phyloP scores from a whole-genome alignment of 2,113 vertebrate species.

The Picathartes gymnocephalus region DNA sequence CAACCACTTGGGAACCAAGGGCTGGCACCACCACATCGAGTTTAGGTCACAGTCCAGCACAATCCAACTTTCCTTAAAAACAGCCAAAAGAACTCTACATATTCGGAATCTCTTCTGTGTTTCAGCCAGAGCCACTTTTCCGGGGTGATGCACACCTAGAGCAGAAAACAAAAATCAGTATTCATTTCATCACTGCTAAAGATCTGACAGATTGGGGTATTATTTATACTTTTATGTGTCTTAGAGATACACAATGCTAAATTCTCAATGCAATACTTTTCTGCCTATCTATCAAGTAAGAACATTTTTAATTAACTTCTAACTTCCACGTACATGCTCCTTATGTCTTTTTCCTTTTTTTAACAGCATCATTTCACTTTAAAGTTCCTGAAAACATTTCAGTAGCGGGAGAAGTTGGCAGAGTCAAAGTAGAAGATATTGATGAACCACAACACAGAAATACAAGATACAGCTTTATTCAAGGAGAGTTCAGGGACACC shows the following conservation, averaged over 20 bases:
- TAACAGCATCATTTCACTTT: conserved; percentile 76
- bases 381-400: conserved; percentile 80
- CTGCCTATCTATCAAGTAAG: not conserved
- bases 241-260: not conserved
- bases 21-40: rapidly evolving
- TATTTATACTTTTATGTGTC: not conserved
- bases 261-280: not conserved
- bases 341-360: not conserved
- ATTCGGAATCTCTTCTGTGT: not conserved
- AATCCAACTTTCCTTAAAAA: not conserved
- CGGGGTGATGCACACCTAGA: not conserved
- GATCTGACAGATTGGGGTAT: not conserved
- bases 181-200: not conserved
- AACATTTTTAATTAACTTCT: not conserved
- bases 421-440: conserved; percentile 78
- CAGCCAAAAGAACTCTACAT: not conserved
- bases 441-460: conserved; percentile 88
- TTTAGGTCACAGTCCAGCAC: not conserved
- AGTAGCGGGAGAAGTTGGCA: conserved; percentile 74
- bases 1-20: not conserved
- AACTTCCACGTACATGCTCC: not conserved
- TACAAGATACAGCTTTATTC: conserved; percentile 78
- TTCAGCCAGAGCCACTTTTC: not conserved
- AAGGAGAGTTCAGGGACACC: conserved; percentile 45
- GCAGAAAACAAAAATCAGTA: not conserved